Evolutionary conservation across 1,140 invertebrate species (phyloP).

Genomic region (Neodiprion lecontei): DNA sequence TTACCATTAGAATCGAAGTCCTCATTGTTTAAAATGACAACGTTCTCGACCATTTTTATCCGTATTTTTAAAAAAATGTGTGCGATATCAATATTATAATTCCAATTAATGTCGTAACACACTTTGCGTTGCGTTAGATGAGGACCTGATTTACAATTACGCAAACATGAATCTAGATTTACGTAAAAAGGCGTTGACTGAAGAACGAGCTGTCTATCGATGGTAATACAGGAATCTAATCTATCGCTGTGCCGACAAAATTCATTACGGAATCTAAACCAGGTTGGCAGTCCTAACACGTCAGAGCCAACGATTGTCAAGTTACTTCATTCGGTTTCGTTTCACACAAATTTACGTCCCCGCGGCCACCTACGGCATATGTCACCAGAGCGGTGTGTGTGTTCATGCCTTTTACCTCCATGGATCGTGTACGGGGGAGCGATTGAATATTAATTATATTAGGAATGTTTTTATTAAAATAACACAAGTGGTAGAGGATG

Average conservation of each 20-base stretch:
- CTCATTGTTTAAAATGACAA: background rate
- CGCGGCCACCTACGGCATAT: background rate
- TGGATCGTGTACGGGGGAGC: slow-evolving; percentile 13
- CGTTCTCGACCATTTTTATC: background rate
- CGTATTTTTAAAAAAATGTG: background rate
- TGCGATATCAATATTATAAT: too few species aligned
- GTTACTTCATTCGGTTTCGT: background rate
- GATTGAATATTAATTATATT: slow-evolving; percentile 27
- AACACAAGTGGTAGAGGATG: slow-evolving; percentile 3
- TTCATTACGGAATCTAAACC: background rate
- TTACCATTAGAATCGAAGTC: background rate
- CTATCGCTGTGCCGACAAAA: too few species aligned
- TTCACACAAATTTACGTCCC: background rate
- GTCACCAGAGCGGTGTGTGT: background rate
- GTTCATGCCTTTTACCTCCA: slow-evolving; percentile 5
- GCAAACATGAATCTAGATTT: too few species aligned
- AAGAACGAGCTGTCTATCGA: too few species aligned
- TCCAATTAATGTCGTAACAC: too few species aligned
- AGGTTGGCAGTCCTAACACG: background rate
- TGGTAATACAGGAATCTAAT: too few species aligned
- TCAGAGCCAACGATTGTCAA: background rate
- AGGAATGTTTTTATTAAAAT: slow-evolving; percentile 24
- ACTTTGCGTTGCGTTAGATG: too few species aligned
- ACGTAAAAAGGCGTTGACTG: too few species aligned
- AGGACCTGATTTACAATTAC: too few species aligned